Base-by-base conservation (phyloP, 2,113 vertebrate species). In the Sinocyclocheilus rhinocerous region DNA sequence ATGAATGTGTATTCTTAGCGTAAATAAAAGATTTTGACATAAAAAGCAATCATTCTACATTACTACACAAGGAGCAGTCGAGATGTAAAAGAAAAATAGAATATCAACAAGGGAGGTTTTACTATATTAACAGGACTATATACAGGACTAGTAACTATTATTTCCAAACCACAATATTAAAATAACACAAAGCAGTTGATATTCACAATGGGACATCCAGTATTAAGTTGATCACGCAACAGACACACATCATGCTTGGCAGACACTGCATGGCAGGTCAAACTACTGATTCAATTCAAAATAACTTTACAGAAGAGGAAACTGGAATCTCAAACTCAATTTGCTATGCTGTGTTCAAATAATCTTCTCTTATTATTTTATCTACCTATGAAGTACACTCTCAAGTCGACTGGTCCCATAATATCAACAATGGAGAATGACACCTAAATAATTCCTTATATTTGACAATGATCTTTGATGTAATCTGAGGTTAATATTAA, bases 131-230 rank as follows among this genome's bases (percentile, higher is more conserved):
- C 26, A 45, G 48, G 11, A 70, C 10, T 36, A n/a, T 70, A 52
- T 70, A 69, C 42, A 52, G 36, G 16, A 59, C 81, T 57, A 59
- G 52, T 20, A 24, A 59, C 29, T 72, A 83, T 77, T 29, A 9
- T 13, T 12, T 48, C 36, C 16, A n/a, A 83, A 33, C 45, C 15
- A 69, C 42, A 69, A 48, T 8, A 70, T 33, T 69, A 33, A 70
- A 65, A 81, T 42, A 24, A 48, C 36, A 67, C 36, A 7, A 39
- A 63, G 22, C 20, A 3, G 10, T 50, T 67, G 7, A 77, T 26
- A 55, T 77, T 77, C n/a, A 81, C 65, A 82, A 70, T 22, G 48
- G 63, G 45, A 70, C 45, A 82, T 52, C 9, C n/a, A 9, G 33
- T n/a, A 82, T 70, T 36, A 70, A 13, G 16, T 13, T 33, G n/a